Conservation (phyloP, 2,888 invertebrate genomes). For the Eremobia ochroleuca region DNA sequence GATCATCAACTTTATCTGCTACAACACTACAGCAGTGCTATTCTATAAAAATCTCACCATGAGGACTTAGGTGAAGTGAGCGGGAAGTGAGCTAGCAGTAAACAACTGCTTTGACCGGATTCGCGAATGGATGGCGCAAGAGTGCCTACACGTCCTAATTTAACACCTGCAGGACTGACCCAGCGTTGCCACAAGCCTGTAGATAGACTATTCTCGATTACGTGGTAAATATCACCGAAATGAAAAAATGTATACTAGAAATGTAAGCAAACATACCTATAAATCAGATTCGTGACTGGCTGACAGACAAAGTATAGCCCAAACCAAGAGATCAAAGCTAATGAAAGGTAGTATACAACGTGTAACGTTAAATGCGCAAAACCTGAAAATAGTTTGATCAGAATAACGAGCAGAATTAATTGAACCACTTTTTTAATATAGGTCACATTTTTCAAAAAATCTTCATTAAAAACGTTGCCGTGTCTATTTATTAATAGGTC, state of each 20-base stretch:
- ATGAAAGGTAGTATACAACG: too few relatives aligned
- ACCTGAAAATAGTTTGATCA: too few relatives aligned
- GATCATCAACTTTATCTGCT: conserved; percentile 32
- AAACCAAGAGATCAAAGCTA: not conserved
- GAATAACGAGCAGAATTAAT: too few relatives aligned
- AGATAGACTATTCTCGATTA: conserved; percentile 14
- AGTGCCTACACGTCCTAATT: conserved; percentile 37
- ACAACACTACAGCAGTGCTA: conserved; percentile 27
- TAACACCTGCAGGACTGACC: conserved; percentile 38
- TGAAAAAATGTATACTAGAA: not conserved
- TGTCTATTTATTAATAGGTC: too few relatives aligned
- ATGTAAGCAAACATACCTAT: not conserved
- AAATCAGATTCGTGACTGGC: not conserved
- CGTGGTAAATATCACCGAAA: not conserved
- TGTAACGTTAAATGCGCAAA: too few relatives aligned
- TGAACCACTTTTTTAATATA: too few relatives aligned
- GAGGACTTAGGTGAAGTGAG: too few relatives aligned
- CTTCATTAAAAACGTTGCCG: too few relatives aligned
- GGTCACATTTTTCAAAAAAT: too few relatives aligned
- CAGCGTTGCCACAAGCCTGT: not conserved
- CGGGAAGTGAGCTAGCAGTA: too few relatives aligned
- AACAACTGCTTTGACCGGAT: conserved; percentile 30
- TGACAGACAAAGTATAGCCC: not conserved
- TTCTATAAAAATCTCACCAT: too few relatives aligned
- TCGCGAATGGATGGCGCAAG: conserved; percentile 39